These are phyloP conservation scores for Vesta saturnalis DNA, from an alignment of 2,888 invertebrate genomes.

Conservation along the genomic window DNA sequence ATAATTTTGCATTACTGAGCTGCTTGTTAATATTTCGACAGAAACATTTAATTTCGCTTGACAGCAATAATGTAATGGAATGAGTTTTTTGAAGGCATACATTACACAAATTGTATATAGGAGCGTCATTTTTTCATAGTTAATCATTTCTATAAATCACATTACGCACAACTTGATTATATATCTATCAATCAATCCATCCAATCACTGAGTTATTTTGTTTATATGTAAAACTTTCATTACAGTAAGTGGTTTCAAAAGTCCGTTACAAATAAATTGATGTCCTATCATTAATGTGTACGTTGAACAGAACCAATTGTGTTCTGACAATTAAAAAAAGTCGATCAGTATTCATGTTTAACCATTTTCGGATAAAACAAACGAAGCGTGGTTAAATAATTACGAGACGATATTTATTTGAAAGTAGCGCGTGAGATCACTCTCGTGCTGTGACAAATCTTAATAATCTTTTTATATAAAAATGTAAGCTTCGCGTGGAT, in stretches of 20 bases:
- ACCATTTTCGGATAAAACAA: conserved; percentile 7
- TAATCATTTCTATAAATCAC: background rate
- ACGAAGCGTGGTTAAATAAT: conserved; percentile 4
- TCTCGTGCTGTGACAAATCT: conserved; percentile 45
- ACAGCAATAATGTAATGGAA: too few species aligned
- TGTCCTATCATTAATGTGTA: background rate
- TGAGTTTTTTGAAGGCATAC: too few species aligned
- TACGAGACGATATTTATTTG: conserved; percentile 14
- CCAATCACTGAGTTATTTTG: background rate
- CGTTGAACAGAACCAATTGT: background rate
- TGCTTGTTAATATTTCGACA: too few species aligned
- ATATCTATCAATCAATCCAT: conserved; percentile 9
- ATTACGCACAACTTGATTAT: background rate
- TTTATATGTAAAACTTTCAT: conserved; percentile 4
- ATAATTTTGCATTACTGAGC: too few species aligned
- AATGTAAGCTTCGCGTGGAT: conserved; percentile 48
- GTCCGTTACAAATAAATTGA: conserved; percentile 11
- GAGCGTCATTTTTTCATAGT: too few species aligned
- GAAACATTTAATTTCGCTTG: too few species aligned
- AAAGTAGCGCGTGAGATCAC: conserved; percentile 53
- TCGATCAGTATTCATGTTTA: background rate
- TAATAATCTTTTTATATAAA: conserved; percentile 48
- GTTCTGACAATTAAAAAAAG: background rate
- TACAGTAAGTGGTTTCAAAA: background rate
- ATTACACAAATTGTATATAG: too few species aligned